Evolutionary conservation across 2,797 vertebrate species (phyloP).

Genomic region (Paramormyrops hopkinsi): DNA sequence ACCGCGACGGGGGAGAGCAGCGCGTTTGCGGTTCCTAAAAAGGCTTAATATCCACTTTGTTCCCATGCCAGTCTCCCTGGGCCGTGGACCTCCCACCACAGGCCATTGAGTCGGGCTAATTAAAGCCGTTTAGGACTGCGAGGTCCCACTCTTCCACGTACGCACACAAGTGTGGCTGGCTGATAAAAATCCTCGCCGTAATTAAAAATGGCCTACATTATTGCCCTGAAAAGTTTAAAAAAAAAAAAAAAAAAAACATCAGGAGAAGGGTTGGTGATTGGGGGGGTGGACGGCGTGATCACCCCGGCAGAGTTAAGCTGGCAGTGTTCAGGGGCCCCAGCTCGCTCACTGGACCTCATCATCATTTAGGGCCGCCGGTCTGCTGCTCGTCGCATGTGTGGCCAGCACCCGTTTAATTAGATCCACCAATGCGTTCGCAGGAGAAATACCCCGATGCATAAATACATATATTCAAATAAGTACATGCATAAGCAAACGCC

Average conservation of each 20-base stretch:
- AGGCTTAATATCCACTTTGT: slow-evolving; percentile 17
- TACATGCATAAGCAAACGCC: slow-evolving; percentile 5
- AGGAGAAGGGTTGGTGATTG: not conserved
- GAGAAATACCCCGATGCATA: slow-evolving; percentile 19
- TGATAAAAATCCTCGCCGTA: slow-evolving; percentile 71
- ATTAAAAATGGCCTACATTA: slow-evolving; percentile 61
- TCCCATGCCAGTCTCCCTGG: not conserved
- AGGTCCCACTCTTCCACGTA: slow-evolving; percentile 61
- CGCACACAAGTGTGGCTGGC: slow-evolving; percentile 69
- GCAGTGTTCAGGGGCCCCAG: not conserved
- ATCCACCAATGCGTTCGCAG: slow-evolving; percentile 13
- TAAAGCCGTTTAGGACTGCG: slow-evolving; percentile 63
- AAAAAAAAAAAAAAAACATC: not conserved
- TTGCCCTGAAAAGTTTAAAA: slow-evolving; percentile 18
- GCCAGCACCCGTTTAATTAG: slow-evolving; percentile 26
- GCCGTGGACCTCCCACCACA: slow-evolving; percentile 58
- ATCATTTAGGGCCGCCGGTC: slow-evolving; percentile 16
- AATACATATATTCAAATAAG: slow-evolving; percentile 29
- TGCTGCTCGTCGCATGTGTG: slow-evolving; percentile 4
- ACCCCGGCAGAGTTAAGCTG: slow-evolving; percentile 20
- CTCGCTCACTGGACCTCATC: not conserved
- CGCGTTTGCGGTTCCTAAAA: not conserved
- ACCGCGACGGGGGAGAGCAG: not conserved
- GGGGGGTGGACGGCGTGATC: not conserved
- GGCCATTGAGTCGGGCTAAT: slow-evolving; percentile 72